These are phyloP conservation scores for Plotosus lineatus DNA, from an alignment of 2,113 vertebrate genomes.

Conservation along the genomic window DNA sequence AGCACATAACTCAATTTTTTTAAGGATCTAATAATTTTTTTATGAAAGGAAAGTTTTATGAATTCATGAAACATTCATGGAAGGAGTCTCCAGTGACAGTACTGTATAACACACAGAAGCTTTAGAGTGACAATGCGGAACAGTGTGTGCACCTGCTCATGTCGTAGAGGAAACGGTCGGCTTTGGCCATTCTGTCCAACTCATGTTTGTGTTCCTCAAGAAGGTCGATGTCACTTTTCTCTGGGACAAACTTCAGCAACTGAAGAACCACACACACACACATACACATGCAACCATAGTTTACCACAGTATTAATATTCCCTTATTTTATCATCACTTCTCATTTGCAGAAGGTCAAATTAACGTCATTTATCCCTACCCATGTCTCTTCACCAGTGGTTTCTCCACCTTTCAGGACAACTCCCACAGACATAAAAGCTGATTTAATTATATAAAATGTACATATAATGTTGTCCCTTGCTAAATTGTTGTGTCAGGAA, in stretches of 20 bases:
- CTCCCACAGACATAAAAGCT: neutral
- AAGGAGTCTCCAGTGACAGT: neutral
- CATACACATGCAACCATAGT: neutral
- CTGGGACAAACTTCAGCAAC: conserved; percentile 94
- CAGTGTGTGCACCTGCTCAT: conserved; percentile 88
- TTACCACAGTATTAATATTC: no score
- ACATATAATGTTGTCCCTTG: no score
- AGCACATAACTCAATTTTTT: no score
- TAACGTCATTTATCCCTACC: neutral
- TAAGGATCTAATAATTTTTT: no score
- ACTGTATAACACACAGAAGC: neutral
- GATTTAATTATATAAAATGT: neutral
- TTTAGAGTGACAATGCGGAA: neutral
- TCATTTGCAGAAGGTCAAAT: neutral
- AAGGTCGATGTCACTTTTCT: conserved; percentile 94
- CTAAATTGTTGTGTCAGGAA: no score
- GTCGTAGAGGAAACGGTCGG: conserved; percentile 95
- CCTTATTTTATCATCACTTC: no score
- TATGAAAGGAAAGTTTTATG: neutral
- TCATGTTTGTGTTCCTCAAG: conserved; percentile 97
- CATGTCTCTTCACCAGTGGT: neutral
- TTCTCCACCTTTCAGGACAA: neutral
- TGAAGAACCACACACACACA: conserved; percentile 55
- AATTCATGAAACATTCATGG: neutral
- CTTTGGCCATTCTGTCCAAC: conserved; percentile 95